Evolutionary conservation across 2,797 vertebrate species (phyloP).

Genomic region (Synaphobranchus kaupii): DNA sequence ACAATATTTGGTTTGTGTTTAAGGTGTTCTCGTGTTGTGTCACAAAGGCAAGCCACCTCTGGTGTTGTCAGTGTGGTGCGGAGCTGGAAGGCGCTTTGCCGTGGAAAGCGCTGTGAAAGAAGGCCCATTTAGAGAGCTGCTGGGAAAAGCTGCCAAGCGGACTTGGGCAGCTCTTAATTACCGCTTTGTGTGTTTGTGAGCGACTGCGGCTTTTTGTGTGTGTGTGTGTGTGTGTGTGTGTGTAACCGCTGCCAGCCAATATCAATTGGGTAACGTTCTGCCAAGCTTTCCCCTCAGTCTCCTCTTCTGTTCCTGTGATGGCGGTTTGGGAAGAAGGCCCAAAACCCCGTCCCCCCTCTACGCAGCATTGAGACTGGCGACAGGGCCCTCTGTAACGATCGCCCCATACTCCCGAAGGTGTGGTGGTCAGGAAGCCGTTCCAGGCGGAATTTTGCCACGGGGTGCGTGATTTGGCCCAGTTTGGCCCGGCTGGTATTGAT

Average conservation of each 20-base stretch:
- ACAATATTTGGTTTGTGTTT: slow-evolving; percentile 30
- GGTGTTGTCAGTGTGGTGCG: background rate
- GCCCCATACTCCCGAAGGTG: background rate
- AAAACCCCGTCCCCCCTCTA: background rate
- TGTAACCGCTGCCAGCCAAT: background rate
- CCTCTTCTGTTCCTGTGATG: background rate
- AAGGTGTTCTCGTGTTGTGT: background rate
- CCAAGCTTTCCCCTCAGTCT: background rate
- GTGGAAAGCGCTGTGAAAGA: background rate
- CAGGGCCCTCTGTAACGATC: background rate
- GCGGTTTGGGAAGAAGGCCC: background rate
- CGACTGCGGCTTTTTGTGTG: background rate
- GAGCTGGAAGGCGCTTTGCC: background rate
- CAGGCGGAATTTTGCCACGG: background rate
- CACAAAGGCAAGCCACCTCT: background rate
- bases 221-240: background rate
- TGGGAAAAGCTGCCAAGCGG: slow-evolving; percentile 13
- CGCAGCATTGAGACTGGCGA: background rate
- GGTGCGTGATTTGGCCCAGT: background rate
- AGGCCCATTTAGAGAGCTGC: background rate
- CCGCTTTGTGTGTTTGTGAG: slow-evolving; percentile 9
- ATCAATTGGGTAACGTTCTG: slow-evolving; percentile 18
- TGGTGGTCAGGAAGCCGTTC: background rate
- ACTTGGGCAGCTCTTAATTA: slow-evolving; percentile 17
- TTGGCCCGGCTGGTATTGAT: background rate